Percentiles rank a stretch among this genome's conserved stretches.
These are phyloP conservation scores for Salvelinus fontinalis DNA, from an alignment of 2,113 vertebrate species.

Conservation along the genomic window DNA sequence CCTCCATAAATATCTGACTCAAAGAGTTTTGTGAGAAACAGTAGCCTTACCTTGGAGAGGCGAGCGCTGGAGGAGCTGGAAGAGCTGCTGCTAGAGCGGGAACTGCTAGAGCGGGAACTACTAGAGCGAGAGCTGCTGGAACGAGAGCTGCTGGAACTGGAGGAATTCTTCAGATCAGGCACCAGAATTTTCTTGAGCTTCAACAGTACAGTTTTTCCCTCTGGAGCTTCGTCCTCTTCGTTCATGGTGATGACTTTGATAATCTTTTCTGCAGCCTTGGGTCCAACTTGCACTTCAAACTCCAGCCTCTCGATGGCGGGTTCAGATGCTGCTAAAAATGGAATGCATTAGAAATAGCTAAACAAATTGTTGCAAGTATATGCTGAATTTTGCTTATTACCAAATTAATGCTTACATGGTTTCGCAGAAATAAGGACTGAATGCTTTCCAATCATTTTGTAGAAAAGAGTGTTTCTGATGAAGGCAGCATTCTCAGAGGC, in stretches of 20 bases:
- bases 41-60: constrained; percentile 30
- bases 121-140: constrained; percentile 52
- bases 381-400: background rate
- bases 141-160: constrained; percentile 53
- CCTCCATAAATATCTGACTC: background rate
- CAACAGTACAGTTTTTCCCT: constrained; percentile 53
- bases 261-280: constrained; percentile 73
- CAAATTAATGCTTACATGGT: constrained; percentile 68
- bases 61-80: constrained; percentile 23
- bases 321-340: constrained; percentile 59
- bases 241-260: constrained; percentile 59
- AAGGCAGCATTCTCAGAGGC: constrained; percentile 64
- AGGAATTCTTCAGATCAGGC: constrained; percentile 44
- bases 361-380: background rate
- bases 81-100: background rate
- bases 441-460: constrained; percentile 71
- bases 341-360: background rate
- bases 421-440: constrained; percentile 51
- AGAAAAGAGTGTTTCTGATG: constrained; percentile 54
- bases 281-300: constrained; percentile 75
- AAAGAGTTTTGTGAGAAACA: background rate
- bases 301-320: constrained; percentile 74
- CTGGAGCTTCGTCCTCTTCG: constrained; percentile 47
- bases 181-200: constrained; percentile 76
- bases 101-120: constrained; percentile 12